Evolutionary conservation across 1,140 invertebrate species (phyloP), one percentile per base, ranked within the genome.

Genomic region (Sycophaga agraensis): DNA sequence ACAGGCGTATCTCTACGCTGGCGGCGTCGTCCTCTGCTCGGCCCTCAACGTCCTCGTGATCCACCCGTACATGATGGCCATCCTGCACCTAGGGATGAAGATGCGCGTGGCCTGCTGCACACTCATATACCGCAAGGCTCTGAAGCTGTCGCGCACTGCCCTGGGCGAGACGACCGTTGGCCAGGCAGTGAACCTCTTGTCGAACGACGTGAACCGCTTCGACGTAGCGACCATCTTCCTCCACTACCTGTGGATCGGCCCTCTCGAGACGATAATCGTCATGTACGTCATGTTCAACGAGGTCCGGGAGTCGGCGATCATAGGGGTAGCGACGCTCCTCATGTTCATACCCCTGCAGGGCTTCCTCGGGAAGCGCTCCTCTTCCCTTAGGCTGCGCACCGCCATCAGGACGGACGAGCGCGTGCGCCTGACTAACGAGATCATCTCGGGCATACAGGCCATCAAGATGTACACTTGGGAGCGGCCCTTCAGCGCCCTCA

Each of bases 401-500:
- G 88, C 90, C 0, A 76, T 84, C 21, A 77, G 86, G 12, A 94
- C 92, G 0, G 94, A 96, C 79, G 85, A 92, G 67, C 78, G 93
- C n/a, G 88, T 96, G 0, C 82, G 89, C 43, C 71, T 93, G 7
- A 93, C 93, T 83, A 92, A 91, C 71, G 92, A 95, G 72, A 89
- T 94, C 12, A 87, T 95, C 16, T 84, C 84, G 40, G 88, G 88
- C n/a, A 90, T 90, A 22, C 88, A 89, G 63, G 87, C 88, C 2
- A 93, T 91, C 24, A 97, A 97, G 81, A 95, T 96, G 92, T 94
- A 93, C 71, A 87, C 90, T 0, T 95, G 92, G 92, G 92, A 95
- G 74, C 86, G 88, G 57, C 90, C 91, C 0, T 94, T 94, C 72
- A 87, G 87, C 3, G 83, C 83, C 53, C 77, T 92, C 26, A 85